Conservation (phyloP, 2,888 invertebrate species). For the Meteorus colon region DNA sequence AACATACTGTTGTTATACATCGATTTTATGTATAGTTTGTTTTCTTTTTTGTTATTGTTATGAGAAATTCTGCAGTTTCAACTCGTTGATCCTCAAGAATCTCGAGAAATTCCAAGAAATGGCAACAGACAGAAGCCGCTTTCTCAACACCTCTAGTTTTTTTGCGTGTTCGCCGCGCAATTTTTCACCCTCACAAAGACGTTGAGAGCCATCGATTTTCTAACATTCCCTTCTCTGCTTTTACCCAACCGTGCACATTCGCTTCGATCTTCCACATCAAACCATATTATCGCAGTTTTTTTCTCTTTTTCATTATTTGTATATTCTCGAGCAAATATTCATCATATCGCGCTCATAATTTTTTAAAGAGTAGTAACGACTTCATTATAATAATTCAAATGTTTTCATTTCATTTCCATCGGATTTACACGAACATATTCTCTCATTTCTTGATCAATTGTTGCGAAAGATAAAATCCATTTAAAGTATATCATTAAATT, state of each 20-base stretch:
- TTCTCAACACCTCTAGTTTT: conserved; percentile 11
- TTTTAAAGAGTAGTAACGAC: background rate
- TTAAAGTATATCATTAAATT: background rate
- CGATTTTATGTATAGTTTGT: background rate
- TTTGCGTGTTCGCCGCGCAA: background rate
- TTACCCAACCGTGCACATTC: conserved; percentile 12
- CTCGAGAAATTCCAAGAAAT: conserved; percentile 27
- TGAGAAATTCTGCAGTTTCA: background rate
- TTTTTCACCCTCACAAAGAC: conserved; percentile 31
- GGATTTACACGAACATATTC: conserved; percentile 20
- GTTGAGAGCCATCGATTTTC: conserved; percentile 42
- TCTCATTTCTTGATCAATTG: background rate
- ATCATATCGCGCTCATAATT: background rate
- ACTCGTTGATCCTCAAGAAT: background rate
- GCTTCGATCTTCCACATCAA: conserved; percentile 16
- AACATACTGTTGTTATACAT: too few relatives aligned
- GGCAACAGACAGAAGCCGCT: conserved; percentile 23
- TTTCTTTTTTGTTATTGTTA: background rate
- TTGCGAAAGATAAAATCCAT: background rate
- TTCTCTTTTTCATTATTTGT: conserved; percentile 17
- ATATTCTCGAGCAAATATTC: conserved; percentile 22
- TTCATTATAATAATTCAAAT: background rate
- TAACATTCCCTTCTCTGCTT: conserved; percentile 16
- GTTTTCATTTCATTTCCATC: background rate
- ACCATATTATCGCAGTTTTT: background rate